Base-by-base conservation (phyloP, 2,888 invertebrate species). In the Rhingia rostrata region DNA sequence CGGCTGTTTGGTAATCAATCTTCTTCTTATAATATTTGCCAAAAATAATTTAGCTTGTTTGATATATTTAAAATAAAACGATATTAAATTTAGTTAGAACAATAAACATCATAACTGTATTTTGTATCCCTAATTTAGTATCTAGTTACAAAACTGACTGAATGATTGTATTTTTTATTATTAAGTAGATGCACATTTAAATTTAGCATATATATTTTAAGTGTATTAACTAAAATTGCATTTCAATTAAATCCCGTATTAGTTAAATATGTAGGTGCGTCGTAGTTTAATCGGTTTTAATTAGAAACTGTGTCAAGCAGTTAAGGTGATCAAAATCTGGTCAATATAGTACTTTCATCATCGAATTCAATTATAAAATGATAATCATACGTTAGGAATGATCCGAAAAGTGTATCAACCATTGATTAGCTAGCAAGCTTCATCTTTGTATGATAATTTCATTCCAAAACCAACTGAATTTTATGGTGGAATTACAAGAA, bases 101-200 rank as follows among this genome's bases (percentile, higher is more conserved):
- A 54, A 43, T 41, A 53, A 14, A 45, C 10, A 37, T 45, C 43
- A 45, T 32, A 32, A 45, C n/a, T 45, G 12, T 33, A 33, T 33
- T 45, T 61, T 61, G 14, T 45, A 12, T 33, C 6, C 5, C 3
- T 14, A 45, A 14, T 60, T 60, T 45, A 45, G 33, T 45, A 45
- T 47, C 45, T 45, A 61, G 33, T 61, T 12, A 61, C 60, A 58
- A 70, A n/a, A 67, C 47, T 12, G 69, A 70, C 69, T 70, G 69
- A 70, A 58, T 49, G 22, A 22, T 22, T 22, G 22, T 58, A 39
- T 70, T 49, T 58, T 30, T 30, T 43, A 54, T 12, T 56, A 69
- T 56, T 58, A 47, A 47, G 56, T 69, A 32, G 47, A 47, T 56
- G 49, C 58, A 39, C 41, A 70, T 14, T 32, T 32, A 6, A 14